phyloP scores from a whole-genome alignment of 1,140 invertebrate species.

The Bombus superbus region DNA sequence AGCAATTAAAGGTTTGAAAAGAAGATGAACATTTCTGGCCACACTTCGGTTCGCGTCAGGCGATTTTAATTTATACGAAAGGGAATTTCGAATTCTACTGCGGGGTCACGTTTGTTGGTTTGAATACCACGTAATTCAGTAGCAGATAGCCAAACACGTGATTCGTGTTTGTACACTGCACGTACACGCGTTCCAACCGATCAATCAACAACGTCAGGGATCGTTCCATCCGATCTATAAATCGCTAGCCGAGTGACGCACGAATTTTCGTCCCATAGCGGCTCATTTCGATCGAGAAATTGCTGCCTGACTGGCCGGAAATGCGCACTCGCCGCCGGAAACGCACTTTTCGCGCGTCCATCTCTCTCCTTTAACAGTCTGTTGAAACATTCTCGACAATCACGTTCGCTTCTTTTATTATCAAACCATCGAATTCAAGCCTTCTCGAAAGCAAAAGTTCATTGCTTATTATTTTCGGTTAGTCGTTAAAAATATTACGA shows the following conservation, averaged over 20 bases:
- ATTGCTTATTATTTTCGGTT: background rate
- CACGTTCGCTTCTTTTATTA: no score
- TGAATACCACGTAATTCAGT: background rate
- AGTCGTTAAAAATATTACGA: no score
- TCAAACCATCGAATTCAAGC: background rate
- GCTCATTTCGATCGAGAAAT: slow-evolving; percentile 41
- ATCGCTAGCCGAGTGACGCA: slow-evolving; percentile 25
- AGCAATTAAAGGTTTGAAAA: background rate
- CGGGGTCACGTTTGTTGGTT: background rate
- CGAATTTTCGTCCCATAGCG: slow-evolving; percentile 31
- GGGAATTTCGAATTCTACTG: background rate
- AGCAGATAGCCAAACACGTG: background rate
- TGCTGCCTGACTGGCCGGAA: slow-evolving; percentile 34
- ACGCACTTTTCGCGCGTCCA: slow-evolving; percentile 17
- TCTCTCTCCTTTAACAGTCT: background rate
- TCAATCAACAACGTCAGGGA: background rate
- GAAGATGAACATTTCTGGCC: background rate
- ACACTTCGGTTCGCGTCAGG: background rate
- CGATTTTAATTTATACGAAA: background rate
- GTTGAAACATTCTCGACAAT: background rate
- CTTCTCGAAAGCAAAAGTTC: no score
- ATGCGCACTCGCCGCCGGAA: slow-evolving; percentile 32
- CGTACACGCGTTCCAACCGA: slow-evolving; percentile 14
- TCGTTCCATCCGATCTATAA: slow-evolving; percentile 15
- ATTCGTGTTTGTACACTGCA: background rate